These are phyloP conservation scores for Odontesthes bonariensis DNA, from an alignment of 2,113 vertebrate species.

Conservation along the genomic window DNA sequence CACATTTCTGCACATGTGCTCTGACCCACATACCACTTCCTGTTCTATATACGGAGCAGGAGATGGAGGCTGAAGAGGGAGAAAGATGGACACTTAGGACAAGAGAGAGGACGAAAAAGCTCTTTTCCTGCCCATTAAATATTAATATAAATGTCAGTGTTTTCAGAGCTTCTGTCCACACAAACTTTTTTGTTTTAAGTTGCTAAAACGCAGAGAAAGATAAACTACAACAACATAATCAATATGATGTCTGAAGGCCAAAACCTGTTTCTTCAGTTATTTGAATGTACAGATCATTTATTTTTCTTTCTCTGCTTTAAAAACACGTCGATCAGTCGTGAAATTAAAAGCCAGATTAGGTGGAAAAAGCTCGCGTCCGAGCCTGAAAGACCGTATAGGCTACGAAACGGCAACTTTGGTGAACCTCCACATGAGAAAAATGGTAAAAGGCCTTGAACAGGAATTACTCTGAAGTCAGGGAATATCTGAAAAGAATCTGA, in stretches of 20 bases:
- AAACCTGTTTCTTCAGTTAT: too few relatives aligned
- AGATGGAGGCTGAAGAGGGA: neutral
- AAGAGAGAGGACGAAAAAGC: neutral
- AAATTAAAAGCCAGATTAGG: too few relatives aligned
- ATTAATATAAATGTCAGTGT: neutral
- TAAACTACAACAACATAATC: neutral
- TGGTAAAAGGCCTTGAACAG: too few relatives aligned
- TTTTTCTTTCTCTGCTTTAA: too few relatives aligned
- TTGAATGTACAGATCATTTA: too few relatives aligned
- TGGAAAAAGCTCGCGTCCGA: too few relatives aligned
- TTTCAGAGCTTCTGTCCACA: neutral
- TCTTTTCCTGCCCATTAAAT: neutral
- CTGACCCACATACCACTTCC: slow-evolving; percentile 78
- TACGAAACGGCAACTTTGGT: too few relatives aligned
- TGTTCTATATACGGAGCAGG: slow-evolving; percentile 72
- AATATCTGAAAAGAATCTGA: too few relatives aligned
- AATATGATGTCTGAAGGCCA: neutral
- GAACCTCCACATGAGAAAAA: too few relatives aligned
- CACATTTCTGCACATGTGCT: slow-evolving; percentile 50
- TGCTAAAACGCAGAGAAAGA: neutral
- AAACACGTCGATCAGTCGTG: too few relatives aligned
- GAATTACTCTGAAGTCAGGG: too few relatives aligned
- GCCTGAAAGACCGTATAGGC: too few relatives aligned
- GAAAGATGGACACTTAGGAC: neutral
- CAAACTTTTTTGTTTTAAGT: neutral